Conservation (phyloP, 1,140 invertebrate species). For the Cephus cinctus region DNA sequence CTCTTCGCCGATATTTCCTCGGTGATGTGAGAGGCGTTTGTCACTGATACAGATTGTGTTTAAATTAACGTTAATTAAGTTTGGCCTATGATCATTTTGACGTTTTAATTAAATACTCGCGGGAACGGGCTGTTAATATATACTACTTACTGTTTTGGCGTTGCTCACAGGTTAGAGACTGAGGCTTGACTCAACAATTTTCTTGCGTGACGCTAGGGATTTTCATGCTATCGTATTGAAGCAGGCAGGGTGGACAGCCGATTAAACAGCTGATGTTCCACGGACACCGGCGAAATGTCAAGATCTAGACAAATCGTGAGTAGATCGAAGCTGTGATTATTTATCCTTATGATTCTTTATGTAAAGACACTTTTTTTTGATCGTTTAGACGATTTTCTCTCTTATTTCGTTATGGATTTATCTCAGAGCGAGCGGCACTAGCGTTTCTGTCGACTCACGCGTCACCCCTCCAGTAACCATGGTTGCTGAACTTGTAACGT, state of each 20-base stretch:
- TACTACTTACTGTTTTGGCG: too few species aligned
- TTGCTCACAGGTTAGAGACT: slow-evolving; percentile 31
- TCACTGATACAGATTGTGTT: too few species aligned
- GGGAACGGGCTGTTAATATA: too few species aligned
- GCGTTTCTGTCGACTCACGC: slow-evolving; percentile 3
- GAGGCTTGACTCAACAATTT: slow-evolving; percentile 52
- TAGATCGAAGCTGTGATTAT: slow-evolving; percentile 11
- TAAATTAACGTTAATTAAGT: too few species aligned
- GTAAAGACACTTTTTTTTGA: neutral
- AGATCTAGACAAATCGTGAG: slow-evolving; percentile 55
- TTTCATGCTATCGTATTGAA: slow-evolving; percentile 8
- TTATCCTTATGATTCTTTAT: slow-evolving; percentile 7
- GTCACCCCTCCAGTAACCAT: slow-evolving; percentile 14
- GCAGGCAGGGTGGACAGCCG: slow-evolving; percentile 33
- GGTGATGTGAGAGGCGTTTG: too few species aligned
- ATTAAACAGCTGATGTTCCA: slow-evolving; percentile 52
- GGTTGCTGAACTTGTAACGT: slow-evolving; percentile 33
- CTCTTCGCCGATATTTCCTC: too few species aligned
- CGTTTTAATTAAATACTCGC: too few species aligned
- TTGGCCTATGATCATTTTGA: too few species aligned
- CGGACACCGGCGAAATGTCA: slow-evolving; percentile 56
- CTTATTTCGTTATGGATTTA: too few species aligned
- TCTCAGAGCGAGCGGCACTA: neutral
- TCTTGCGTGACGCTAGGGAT: slow-evolving; percentile 13
- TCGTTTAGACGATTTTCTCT: slow-evolving; percentile 9